Conservation (phyloP, 53 echinoderm and acorn worm genomes). For the Echinarachnius parma region DNA sequence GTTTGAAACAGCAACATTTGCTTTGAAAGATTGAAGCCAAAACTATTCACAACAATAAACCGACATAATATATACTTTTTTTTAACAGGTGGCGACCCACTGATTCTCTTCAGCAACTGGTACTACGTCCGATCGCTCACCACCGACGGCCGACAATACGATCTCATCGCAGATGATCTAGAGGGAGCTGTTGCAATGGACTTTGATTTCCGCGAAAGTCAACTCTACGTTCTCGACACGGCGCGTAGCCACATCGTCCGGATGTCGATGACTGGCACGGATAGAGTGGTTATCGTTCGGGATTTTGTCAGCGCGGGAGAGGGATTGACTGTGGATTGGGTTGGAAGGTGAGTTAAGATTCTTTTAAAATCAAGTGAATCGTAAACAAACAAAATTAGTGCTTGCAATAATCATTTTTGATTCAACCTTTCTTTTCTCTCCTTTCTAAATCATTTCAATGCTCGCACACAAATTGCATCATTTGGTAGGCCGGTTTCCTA, state of each 20-base stretch:
- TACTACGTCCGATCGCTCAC: slow-evolving; percentile 86
- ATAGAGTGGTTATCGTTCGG: slow-evolving; percentile 50
- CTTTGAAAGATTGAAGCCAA: too few species aligned
- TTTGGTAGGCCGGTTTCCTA: too few species aligned
- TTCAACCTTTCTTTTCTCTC: too few species aligned
- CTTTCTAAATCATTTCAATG: too few species aligned
- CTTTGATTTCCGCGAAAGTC: slow-evolving; percentile 64
- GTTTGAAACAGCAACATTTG: too few species aligned
- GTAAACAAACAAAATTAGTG: too few species aligned
- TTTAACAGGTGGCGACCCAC: slow-evolving; percentile 54
- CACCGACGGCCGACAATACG: slow-evolving; percentile 59
- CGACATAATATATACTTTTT: too few species aligned
- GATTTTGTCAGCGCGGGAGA: slow-evolving; percentile 63
- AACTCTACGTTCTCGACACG: slow-evolving; percentile 63
- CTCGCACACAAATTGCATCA: too few species aligned
- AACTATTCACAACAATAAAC: too few species aligned
- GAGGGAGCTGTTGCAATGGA: slow-evolving; percentile 54
- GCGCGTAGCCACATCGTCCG: slow-evolving; percentile 24
- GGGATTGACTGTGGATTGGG: slow-evolving; percentile 90
- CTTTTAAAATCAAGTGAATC: too few species aligned
- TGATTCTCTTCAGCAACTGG: slow-evolving; percentile 78
- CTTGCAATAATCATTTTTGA: too few species aligned
- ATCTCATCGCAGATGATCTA: slow-evolving; percentile 65
- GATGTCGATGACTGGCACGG: slow-evolving; percentile 67
- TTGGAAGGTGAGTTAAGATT: slow-evolving; percentile 68